These are phyloP conservation scores for Pelecanus crispus DNA, from an alignment of 2,113 vertebrate species.

Conservation along the genomic window DNA sequence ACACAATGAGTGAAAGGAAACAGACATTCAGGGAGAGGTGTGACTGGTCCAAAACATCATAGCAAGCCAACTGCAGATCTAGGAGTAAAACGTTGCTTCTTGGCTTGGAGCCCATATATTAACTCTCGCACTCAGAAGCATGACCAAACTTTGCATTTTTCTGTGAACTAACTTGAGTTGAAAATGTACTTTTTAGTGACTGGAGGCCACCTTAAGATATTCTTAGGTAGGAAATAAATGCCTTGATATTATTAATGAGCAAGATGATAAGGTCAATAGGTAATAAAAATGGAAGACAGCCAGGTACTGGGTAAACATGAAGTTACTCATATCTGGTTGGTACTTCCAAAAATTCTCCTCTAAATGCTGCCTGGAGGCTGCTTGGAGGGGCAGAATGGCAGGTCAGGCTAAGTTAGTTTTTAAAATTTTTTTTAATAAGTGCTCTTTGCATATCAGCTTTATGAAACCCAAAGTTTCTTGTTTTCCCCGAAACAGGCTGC, in stretches of 20 bases:
- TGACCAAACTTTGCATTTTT: not conserved
- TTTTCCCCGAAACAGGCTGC: not conserved
- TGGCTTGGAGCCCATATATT: not conserved
- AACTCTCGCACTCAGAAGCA: not conserved
- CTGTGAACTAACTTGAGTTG: not conserved
- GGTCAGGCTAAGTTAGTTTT: not conserved
- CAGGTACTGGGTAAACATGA: not conserved
- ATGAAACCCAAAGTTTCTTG: not conserved
- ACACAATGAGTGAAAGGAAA: not conserved
- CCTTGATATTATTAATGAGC: not conserved
- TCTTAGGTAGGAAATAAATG: not conserved
- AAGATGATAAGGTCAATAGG: not conserved
- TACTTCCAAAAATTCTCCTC: not conserved
- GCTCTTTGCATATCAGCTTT: not conserved
- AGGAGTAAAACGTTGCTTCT: not conserved
- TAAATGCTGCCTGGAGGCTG: not conserved
- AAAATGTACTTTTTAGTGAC: not conserved
- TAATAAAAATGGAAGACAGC: not conserved
- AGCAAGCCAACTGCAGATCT: not conserved
- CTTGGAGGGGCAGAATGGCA: not conserved
- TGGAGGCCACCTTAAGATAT: not conserved
- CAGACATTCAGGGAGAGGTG: not conserved
- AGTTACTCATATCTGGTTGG: accelerated
- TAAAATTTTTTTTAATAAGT: not conserved
- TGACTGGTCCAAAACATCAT: not conserved